Evolutionary conservation across 2,888 invertebrate species (phyloP).

Genomic region (Xestia xanthographa): DNA sequence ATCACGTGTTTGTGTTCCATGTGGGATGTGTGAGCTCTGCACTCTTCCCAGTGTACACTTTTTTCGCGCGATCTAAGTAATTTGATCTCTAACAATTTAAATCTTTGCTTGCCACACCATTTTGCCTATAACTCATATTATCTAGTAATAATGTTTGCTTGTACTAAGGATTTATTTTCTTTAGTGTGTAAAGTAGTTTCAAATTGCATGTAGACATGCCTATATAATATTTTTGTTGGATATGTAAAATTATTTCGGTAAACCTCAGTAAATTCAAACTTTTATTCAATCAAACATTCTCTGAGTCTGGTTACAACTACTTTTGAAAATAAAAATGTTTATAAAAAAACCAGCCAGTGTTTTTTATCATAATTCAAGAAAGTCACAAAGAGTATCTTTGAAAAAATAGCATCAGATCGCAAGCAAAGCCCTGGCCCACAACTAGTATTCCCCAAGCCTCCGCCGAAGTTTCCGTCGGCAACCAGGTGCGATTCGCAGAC

Average conservation of each 20-base stretch:
- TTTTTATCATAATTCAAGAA: background rate
- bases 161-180: constrained; percentile 15
- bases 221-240: background rate
- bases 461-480: constrained; percentile 64
- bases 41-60: background rate
- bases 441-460: constrained; percentile 55
- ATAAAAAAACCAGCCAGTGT: too few species aligned
- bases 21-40: background rate
- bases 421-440: constrained; percentile 36
- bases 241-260: background rate
- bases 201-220: background rate
- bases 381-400: too few species aligned
- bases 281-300: background rate
- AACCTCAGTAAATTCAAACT: background rate
- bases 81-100: background rate
- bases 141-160: constrained; percentile 63
- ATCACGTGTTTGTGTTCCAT: too few species aligned
- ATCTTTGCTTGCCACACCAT: constrained; percentile 56
- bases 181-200: background rate
- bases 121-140: constrained; percentile 66
- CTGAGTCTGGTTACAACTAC: too few species aligned
- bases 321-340: too few species aligned
- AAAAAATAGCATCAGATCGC: too few species aligned
- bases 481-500: constrained; percentile 74
- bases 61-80: background rate